These are phyloP conservation scores for Pristionchus maxplancki DNA, from an alignment of 2,888 invertebrate species.

Conservation along the genomic window DNA sequence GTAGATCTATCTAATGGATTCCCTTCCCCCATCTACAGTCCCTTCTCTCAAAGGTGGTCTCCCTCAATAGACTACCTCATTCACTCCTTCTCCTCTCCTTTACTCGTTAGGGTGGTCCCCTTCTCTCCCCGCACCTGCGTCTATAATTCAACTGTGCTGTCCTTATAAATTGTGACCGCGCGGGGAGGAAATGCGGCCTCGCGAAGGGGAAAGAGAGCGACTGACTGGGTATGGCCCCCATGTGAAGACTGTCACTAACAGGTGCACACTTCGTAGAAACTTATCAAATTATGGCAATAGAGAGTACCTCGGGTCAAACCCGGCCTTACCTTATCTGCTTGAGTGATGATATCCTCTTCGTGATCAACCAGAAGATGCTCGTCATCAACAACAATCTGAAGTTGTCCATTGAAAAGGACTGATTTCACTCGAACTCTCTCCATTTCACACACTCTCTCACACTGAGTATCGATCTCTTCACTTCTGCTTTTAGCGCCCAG, in stretches of 20 bases:
- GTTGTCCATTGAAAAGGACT: neutral
- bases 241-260: neutral
- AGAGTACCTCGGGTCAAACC: too few species aligned
- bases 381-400: constrained; percentile 21
- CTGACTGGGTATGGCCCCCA: neutral
- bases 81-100: neutral
- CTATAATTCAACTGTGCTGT: constrained; percentile 37
- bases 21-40: neutral
- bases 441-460: neutral
- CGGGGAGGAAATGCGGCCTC: constrained; percentile 22
- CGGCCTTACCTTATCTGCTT: constrained; percentile 22
- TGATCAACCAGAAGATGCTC: neutral
- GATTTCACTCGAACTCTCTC: neutral
- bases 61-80: constrained; percentile 33
- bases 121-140: neutral
- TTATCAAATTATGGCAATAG: too few species aligned
- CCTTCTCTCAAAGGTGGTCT: constrained; percentile 32
- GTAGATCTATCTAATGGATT: neutral
- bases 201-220: neutral
- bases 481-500: neutral
- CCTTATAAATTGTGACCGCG: constrained; percentile 38
- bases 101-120: constrained; percentile 31
- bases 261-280: too few species aligned
- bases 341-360: constrained; percentile 30
- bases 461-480: constrained; percentile 36